Conservation (phyloP, 2,888 invertebrate species). For the Tineola bisselliella region DNA sequence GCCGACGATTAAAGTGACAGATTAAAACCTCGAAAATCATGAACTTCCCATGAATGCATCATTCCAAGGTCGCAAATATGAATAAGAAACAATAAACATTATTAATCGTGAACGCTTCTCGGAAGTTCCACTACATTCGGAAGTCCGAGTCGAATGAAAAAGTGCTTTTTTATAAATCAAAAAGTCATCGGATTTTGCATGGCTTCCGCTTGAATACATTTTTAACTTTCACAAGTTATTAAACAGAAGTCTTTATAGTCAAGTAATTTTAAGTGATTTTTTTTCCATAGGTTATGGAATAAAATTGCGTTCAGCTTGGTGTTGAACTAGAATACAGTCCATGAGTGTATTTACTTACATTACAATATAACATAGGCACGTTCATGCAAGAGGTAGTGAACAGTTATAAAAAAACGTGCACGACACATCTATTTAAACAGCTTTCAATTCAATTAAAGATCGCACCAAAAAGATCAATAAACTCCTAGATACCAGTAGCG, state of each 20-base stretch:
- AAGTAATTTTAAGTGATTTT: too few relatives aligned
- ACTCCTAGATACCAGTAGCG: neutral
- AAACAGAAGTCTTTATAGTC: too few relatives aligned
- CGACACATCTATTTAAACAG: neutral
- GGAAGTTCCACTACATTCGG: neutral
- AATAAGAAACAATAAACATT: neutral
- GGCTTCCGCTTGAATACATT: neutral
- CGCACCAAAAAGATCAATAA: neutral
- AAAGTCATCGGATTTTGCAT: neutral
- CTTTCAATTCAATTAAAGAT: neutral
- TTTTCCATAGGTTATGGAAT: too few relatives aligned
- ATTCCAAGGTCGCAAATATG: neutral
- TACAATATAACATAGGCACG: too few relatives aligned
- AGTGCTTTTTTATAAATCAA: neutral
- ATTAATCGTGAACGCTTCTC: neutral
- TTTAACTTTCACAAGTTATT: constrained; percentile 3
- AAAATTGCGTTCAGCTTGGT: too few relatives aligned
- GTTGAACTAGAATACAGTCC: too few relatives aligned
- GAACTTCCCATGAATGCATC: neutral
- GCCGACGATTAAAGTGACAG: constrained; percentile 5
- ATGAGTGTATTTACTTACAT: too few relatives aligned
- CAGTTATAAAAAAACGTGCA: neutral
- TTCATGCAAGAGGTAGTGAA: too few relatives aligned
- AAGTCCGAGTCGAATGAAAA: neutral
- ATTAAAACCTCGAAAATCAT: neutral